These are phyloP conservation scores for Malurus leucopterus DNA, from an alignment of 2,797 vertebrate species.

Conservation along the genomic window DNA sequence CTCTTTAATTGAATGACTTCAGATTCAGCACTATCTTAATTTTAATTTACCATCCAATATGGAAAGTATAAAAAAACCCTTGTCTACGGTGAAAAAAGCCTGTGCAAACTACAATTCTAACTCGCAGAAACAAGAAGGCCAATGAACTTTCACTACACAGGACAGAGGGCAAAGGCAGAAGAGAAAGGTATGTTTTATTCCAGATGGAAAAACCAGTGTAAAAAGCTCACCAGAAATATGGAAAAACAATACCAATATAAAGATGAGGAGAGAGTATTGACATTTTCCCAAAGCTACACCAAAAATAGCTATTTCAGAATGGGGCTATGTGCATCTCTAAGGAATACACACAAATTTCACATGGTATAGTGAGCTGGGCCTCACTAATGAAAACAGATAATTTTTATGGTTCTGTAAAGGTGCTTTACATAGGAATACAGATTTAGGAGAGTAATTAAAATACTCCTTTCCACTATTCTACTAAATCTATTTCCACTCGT, in stretches of 20 bases:
- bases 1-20: background rate
- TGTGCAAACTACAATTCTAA: background rate
- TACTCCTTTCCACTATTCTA: background rate
- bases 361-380: background rate
- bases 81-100: background rate
- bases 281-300: background rate
- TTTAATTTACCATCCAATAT: background rate
- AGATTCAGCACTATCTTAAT: background rate
- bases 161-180: accelerated
- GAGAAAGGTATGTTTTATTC: background rate
- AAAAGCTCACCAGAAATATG: background rate
- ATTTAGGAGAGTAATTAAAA: background rate
- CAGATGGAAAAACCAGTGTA: background rate
- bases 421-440: background rate
- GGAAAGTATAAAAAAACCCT: background rate
- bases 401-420: background rate
- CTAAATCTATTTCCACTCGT: background rate
- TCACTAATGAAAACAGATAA: background rate
- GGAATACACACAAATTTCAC: background rate
- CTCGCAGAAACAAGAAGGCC: background rate
- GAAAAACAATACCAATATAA: background rate
- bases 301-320: background rate
- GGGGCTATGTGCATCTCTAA: background rate
- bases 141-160: background rate
- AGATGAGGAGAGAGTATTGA: background rate